These are phyloP conservation scores for Archegozetes longisetosus DNA, from an alignment of 1,140 invertebrate species.

Conservation along the genomic window DNA sequence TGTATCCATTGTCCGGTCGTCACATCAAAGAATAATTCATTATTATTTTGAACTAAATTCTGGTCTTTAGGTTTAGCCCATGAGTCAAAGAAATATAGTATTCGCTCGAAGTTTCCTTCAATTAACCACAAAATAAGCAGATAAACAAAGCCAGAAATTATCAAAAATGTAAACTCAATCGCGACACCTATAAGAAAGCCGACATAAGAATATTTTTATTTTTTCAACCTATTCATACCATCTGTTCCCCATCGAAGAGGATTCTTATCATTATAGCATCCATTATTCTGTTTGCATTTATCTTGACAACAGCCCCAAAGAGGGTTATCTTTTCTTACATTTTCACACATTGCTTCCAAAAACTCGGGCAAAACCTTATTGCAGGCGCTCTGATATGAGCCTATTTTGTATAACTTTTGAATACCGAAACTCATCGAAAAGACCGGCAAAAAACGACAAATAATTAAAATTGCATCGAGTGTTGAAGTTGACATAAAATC, in stretches of 20 bases:
- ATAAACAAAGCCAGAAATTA: neutral
- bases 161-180: neutral
- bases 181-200: neutral
- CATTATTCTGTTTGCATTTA: neutral
- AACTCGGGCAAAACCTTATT: neutral
- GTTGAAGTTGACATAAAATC: too few species aligned
- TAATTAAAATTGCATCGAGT: neutral
- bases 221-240: too few species aligned
- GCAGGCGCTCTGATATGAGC: neutral
- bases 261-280: neutral
- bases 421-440: constrained; percentile 9
- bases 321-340: neutral
- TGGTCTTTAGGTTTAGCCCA: neutral
- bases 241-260: too few species aligned
- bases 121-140: neutral
- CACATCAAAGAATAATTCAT: neutral
- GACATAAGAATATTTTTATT: too few species aligned
- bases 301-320: constrained; percentile 6
- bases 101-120: constrained; percentile 2
- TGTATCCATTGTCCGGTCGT: neutral
- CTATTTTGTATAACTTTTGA: constrained; percentile 8
- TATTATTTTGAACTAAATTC: neutral
- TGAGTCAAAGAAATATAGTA: neutral
- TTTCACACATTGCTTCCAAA: neutral
- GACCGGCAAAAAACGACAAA: neutral